A percentile compares a stretch with the other conserved stretches of the same genome.
phyloP scores from a whole-genome alignment of 2,797 vertebrate genomes.

The Brachyalestes nurse region DNA sequence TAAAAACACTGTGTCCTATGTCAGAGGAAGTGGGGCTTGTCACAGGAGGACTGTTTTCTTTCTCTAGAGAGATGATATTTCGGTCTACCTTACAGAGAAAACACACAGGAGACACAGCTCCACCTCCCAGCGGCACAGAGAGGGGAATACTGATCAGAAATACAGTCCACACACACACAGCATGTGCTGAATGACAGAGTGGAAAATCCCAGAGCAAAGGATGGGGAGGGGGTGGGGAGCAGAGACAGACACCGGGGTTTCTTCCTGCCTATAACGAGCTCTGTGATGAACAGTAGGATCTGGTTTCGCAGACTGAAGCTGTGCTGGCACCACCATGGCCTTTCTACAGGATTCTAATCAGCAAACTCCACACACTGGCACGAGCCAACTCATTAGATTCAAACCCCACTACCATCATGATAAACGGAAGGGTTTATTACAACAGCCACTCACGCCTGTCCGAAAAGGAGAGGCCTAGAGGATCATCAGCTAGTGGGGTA shows the following conservation, averaged over 20 bases:
- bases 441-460: slow-evolving; percentile 38
- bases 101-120: neutral
- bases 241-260: slow-evolving; percentile 20
- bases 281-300: slow-evolving; percentile 10
- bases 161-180: neutral
- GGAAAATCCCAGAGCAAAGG: slow-evolving; percentile 25
- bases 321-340: slow-evolving; percentile 22
- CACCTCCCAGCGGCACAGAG: neutral
- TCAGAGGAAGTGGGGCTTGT: neutral
- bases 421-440: slow-evolving; percentile 58
- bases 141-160: slow-evolving; percentile 42
- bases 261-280: slow-evolving; percentile 56
- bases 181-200: slow-evolving; percentile 26
- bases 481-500: slow-evolving; percentile 56
- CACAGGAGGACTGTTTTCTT: neutral
- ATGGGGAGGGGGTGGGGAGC: neutral
- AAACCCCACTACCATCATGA: slow-evolving; percentile 47
- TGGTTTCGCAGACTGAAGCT: slow-evolving; percentile 31
- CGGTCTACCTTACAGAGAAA: neutral
- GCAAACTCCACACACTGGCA: slow-evolving; percentile 15
- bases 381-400: slow-evolving; percentile 38
- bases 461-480: slow-evolving; percentile 2
- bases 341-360: slow-evolving; percentile 45
- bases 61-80: slow-evolving; percentile 25
- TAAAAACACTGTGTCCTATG: neutral